phyloP scores from a whole-genome alignment of 2,113 vertebrate genomes.

The Microtus richardsoni region DNA sequence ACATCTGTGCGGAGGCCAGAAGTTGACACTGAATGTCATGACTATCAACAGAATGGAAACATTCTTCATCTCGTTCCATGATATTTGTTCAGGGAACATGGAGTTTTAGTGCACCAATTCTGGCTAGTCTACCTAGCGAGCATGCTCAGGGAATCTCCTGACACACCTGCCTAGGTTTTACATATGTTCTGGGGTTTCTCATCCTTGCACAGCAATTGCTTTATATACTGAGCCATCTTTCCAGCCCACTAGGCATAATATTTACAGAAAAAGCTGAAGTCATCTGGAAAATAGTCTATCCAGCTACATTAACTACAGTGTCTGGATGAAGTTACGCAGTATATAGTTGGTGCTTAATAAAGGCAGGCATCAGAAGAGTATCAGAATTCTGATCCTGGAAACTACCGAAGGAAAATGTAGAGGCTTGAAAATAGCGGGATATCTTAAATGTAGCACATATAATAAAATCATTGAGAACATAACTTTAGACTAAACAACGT shows the following conservation, averaged over 20 bases:
- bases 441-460: constrained; percentile 7
- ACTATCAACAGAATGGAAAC: neutral
- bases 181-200: neutral
- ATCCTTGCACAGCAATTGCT: neutral
- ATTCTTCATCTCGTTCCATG: neutral
- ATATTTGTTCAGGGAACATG: neutral
- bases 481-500: constrained; percentile 1
- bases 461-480: constrained; percentile 39
- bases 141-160: neutral
- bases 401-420: neutral
- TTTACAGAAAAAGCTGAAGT: constrained; percentile 30
- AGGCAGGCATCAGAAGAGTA: constrained; percentile 1
- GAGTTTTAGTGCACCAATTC: too few relatives aligned
- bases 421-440: neutral
- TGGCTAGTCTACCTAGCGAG: neutral
- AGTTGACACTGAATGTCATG: neutral
- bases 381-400: constrained; percentile 36
- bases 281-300: constrained; percentile 2
- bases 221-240: neutral
- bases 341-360: constrained; percentile 31
- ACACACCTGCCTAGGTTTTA: neutral
- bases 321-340: constrained; percentile 6
- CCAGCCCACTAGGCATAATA: neutral
- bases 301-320: constrained; percentile 28
- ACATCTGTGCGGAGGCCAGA: neutral